Evolutionary conservation across 2,113 vertebrate genomes (phyloP).

Genomic region (Probosciger aterrimus): DNA sequence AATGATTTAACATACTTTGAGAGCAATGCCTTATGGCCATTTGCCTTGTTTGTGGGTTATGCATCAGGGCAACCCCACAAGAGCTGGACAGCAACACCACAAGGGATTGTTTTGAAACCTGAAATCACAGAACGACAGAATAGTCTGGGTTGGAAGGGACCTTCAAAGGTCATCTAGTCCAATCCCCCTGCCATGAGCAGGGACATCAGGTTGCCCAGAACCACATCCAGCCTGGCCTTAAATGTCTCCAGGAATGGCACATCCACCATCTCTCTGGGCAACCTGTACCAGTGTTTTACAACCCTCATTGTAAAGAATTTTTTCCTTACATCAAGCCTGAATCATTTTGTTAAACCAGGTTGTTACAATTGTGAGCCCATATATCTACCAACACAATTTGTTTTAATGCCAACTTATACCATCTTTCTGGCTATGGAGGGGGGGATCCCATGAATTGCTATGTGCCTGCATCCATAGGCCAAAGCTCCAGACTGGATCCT

Average conservation of each 20-base stretch:
- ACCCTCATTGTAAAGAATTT: background rate
- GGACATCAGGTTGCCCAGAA: background rate
- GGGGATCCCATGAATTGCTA: background rate
- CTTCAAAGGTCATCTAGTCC: background rate
- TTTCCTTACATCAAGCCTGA: background rate
- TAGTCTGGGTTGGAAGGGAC: background rate
- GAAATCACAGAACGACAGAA: background rate
- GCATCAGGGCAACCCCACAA: background rate
- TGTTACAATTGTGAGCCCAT: background rate
- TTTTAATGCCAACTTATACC: background rate
- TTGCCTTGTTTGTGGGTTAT: background rate
- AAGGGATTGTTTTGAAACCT: background rate
- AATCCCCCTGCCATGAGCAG: background rate
- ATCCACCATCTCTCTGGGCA: background rate
- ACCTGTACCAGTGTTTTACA: background rate
- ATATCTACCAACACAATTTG: background rate
- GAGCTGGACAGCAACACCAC: background rate
- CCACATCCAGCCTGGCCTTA: background rate
- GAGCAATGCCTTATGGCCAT: background rate
- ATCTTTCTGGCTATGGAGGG: background rate
- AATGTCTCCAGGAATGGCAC: background rate
- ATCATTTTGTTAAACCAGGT: background rate
- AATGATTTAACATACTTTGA: background rate
- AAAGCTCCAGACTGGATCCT: background rate
- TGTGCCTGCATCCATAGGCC: fast-evolving